Evolutionary conservation across 2,113 vertebrate species (phyloP).

Genomic region (Bucco capensis): DNA sequence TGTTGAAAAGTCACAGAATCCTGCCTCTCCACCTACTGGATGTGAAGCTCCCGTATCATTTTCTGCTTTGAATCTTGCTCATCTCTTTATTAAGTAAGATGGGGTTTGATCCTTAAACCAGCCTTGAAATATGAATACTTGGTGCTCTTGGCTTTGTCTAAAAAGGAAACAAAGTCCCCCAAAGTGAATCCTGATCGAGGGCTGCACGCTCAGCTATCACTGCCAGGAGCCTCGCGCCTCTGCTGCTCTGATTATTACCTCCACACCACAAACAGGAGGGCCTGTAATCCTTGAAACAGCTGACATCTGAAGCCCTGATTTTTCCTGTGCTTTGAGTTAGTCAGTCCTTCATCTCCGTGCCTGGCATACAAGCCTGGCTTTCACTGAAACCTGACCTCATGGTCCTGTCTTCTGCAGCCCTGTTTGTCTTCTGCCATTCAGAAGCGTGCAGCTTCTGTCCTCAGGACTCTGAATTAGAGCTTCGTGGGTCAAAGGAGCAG

Average conservation of each 20-base stretch:
- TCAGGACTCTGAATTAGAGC: constrained; percentile 38
- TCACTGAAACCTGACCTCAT: constrained; percentile 36
- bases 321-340: constrained; percentile 52
- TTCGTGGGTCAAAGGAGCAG: neutral
- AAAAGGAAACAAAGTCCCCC: constrained; percentile 52
- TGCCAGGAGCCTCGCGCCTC: neutral
- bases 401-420: neutral
- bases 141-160: constrained; percentile 22
- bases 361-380: constrained; percentile 23
- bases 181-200: constrained; percentile 3
- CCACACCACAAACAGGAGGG: constrained; percentile 8
- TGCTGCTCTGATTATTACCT: constrained; percentile 32
- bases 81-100: constrained; percentile 56
- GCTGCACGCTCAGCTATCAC: neutral
- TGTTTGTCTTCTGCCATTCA: neutral
- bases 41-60: constrained; percentile 51
- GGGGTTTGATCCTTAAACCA: constrained; percentile 58
- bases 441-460: constrained; percentile 3
- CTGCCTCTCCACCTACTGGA: constrained; percentile 12
- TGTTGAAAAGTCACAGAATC: neutral
- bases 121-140: constrained; percentile 16
- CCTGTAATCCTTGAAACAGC: constrained; percentile 12
- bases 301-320: neutral
- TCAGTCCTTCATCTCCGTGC: neutral
- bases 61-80: constrained; percentile 46